Evolutionary conservation across 2,888 invertebrate species (phyloP), one percentile per base, ranked within the genome.

Genomic region (Stenchaetothrips biformis): DNA sequence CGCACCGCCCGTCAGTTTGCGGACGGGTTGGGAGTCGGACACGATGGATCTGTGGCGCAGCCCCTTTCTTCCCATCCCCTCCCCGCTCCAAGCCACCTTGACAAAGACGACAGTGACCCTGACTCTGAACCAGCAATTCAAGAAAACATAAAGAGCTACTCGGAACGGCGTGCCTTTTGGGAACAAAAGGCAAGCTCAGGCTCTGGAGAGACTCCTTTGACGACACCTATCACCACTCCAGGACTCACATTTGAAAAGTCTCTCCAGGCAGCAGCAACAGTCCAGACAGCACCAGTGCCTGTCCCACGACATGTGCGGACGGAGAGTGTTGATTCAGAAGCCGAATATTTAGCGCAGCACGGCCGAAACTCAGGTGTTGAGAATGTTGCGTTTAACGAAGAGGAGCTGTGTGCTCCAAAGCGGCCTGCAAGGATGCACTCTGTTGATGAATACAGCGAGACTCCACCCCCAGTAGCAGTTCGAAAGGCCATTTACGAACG

Each of bases 401-500:
- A 83, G 78, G 82, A 82, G 16, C 74, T 78, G 49, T 62, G 77
- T 16, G 37, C 49, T 18, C 62, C 27, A n/a, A 78, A 79, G 79
- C 2, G 16, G 21, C 47, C 25, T 4, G 11, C 78, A 8, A 53
- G 47, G 49, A 18, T 47, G 8, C 53, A 79, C 9, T 77, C 78
- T 81, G 16, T 77, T 16, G 79, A 25, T 16, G 77, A 53, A 21
- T 74, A 80, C 18, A 80, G 49, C 37, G 67, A 80, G 25, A 47
- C n/a, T 6, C 48, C 53, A 25, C 47, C 49, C 16, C 82, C 82
- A 48, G 77, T 80, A 8, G 82, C 79, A 53, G 79, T 81, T 83
- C 84, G 87, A 25, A 87, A 86, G 84, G 85, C 86, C 21, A 86
- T 88, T 77, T 88, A 88, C 83, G 88, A 88, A 84, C 84, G 89